A percentile compares a stretch with the other conserved stretches of the same genome.
phyloP scores from a whole-genome alignment of 1,140 invertebrate species.

The Drosophila setifemur region DNA sequence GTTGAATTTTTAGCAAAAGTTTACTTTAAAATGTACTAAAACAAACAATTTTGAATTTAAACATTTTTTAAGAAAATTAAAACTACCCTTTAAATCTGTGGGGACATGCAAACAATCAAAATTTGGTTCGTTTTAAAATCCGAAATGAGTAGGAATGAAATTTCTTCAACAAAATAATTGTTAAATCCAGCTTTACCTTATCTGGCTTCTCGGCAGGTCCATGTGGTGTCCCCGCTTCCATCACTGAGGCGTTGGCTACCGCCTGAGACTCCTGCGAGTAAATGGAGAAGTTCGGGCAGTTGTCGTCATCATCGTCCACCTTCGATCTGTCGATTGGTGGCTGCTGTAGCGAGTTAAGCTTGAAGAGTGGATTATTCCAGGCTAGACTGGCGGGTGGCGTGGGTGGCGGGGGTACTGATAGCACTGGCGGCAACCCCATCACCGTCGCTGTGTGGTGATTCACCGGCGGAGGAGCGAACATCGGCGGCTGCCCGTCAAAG shows the following conservation, averaged over 20 bases:
- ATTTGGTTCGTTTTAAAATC: no score
- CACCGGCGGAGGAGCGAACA: slow-evolving; percentile 15
- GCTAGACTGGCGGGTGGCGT: slow-evolving; percentile 60
- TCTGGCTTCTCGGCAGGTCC: slow-evolving; percentile 19
- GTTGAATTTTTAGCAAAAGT: no score
- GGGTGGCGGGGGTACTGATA: slow-evolving; percentile 70
- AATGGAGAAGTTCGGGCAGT: slow-evolving; percentile 92
- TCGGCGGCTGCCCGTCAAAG: slow-evolving; percentile 30
- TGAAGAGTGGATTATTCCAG: slow-evolving; percentile 66
- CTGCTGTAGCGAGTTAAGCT: slow-evolving; percentile 41
- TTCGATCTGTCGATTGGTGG: slow-evolving; percentile 47
- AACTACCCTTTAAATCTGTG: no score
- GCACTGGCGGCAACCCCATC: slow-evolving; percentile 31
- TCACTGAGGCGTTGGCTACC: slow-evolving; percentile 85
- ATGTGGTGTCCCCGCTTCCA: slow-evolving; percentile 38
- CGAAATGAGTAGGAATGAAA: no score
- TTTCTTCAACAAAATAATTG: no score
- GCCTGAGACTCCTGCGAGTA: slow-evolving; percentile 91
- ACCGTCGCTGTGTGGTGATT: slow-evolving; percentile 12
- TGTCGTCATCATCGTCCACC: slow-evolving; percentile 86
- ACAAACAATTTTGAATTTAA: no score
- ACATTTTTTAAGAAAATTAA: no score
- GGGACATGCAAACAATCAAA: no score
- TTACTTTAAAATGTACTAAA: no score
- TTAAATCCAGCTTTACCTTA: slow-evolving; percentile 59